Base-by-base conservation (phyloP, 1,140 invertebrate species). In the Pogonus chalceus region DNA sequence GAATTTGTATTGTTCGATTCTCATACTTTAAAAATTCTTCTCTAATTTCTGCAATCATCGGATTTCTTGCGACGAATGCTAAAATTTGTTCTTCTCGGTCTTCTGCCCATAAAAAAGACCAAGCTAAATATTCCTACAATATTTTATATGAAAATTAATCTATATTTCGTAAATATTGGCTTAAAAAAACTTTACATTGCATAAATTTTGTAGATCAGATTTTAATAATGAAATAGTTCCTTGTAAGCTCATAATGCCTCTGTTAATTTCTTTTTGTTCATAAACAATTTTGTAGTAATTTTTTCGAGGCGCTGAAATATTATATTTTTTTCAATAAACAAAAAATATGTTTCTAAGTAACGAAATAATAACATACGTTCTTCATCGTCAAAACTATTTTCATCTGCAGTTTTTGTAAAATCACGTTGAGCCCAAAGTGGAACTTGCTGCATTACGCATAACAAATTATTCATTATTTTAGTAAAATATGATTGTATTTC, bases 231-330 rank as follows among this genome's bases (percentile, higher is more conserved):
- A 72, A 67, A 85, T 79, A 56, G 79, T 78, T 52, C 81, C 82
- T 66, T 84, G 84, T 35, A 91, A 69, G 24, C 83, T 79, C 68
- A 85, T 83, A 23, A 81, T 77, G n/a, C 79, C 74, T 47, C 87
- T 76, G 1, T 85, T 76, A 53, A 89, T 78, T 63, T 90, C 87
- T 63, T 89, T 90, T 62, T 90, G 86, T 60, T 91, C 87, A 1
- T 79, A 79, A 4, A 92, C 80, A 54, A 72, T 77, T 61, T 85
- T 79, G 65, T 80, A 87, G 65, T 87, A 90, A 62, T 79, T 87
- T 59, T 77, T 56, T 46, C 39, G 4, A 10, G 10, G 4, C 4
- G 18, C 9, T 46, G 18, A 18, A 10, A 10, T 20, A 20, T 46
- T 7, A 35, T n/a, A n/a, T 35, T 9, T n/a, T n/a, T n/a, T n/a